These are phyloP conservation scores for Isichthys henryi DNA, from an alignment of 2,113 vertebrate genomes.

Conservation along the genomic window DNA sequence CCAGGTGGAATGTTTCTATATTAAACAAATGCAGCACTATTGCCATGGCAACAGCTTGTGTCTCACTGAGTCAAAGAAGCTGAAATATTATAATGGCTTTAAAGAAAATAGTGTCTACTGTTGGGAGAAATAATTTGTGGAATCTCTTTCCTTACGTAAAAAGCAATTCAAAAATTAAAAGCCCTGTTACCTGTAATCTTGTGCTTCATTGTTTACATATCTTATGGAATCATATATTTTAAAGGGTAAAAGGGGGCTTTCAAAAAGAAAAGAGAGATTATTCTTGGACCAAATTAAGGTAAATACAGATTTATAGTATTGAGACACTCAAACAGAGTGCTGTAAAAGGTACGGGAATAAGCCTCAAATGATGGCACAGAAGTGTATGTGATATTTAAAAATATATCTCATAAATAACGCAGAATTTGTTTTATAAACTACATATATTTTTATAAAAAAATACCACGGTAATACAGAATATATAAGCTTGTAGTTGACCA, in stretches of 20 bases:
- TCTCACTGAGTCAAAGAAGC: slow-evolving; percentile 42
- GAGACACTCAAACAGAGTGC: neutral
- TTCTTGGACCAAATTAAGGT: neutral
- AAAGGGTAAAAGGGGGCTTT: neutral
- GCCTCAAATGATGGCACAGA: neutral
- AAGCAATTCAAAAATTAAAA: neutral
- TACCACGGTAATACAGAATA: neutral
- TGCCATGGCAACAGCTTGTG: slow-evolving; percentile 47
- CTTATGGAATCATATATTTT: neutral
- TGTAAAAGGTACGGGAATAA: neutral
- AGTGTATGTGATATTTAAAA: slow-evolving; percentile 6
- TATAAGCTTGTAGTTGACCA: neutral
- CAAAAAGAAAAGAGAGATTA: neutral
- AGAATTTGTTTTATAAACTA: neutral
- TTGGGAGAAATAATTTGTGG: slow-evolving; percentile 7
- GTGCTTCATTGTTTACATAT: neutral
- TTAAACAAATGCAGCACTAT: slow-evolving; percentile 40
- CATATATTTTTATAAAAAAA: neutral
- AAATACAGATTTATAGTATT: neutral
- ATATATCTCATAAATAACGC: neutral
- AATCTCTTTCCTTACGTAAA: neutral
- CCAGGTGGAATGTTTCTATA: slow-evolving; percentile 31
- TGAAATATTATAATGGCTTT: slow-evolving; percentile 20
- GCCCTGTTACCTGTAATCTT: neutral
- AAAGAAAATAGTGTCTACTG: slow-evolving; percentile 20